These are phyloP conservation scores for Sicus ferrugineus DNA, from an alignment of 2,888 invertebrate species.

Conservation along the genomic window DNA sequence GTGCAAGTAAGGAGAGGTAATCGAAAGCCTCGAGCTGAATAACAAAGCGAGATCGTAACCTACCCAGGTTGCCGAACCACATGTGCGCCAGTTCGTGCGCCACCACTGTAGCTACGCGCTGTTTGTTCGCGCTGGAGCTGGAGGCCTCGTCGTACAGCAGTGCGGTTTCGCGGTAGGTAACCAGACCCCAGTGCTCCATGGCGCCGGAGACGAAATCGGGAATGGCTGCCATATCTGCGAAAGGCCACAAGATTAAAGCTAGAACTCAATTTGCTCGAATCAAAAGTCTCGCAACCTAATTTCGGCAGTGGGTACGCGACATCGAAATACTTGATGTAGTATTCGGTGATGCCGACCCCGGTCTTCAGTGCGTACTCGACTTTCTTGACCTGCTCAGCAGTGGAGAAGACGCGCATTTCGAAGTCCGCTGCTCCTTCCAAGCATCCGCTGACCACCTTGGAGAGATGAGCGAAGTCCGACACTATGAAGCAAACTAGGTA, in stretches of 20 bases:
- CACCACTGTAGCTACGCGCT: slow-evolving; percentile 79
- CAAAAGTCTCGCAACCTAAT: slow-evolving; percentile 69
- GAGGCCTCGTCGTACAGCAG: slow-evolving; percentile 78
- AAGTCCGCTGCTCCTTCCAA: slow-evolving; percentile 69
- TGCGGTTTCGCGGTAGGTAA: slow-evolving; percentile 87
- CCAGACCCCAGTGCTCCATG: slow-evolving; percentile 95
- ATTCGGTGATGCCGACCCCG: slow-evolving; percentile 78
- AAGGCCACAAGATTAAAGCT: neutral
- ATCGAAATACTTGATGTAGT: slow-evolving; percentile 83
- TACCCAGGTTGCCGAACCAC: slow-evolving; percentile 90
- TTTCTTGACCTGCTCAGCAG: slow-evolving; percentile 76
- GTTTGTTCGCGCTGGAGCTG: slow-evolving; percentile 79
- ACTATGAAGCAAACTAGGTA: slow-evolving; percentile 91
- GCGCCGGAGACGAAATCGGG: slow-evolving; percentile 72
- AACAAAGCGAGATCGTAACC: slow-evolving; percentile 29
- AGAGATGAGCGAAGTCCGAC: slow-evolving; percentile 77
- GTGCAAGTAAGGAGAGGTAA: slow-evolving; percentile 49
- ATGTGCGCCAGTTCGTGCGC: slow-evolving; percentile 95
- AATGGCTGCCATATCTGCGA: slow-evolving; percentile 59
- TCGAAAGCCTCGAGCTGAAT: too few species aligned
- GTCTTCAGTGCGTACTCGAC: slow-evolving; percentile 77
- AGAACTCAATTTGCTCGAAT: neutral
- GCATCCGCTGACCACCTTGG: slow-evolving; percentile 66
- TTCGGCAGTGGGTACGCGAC: slow-evolving; percentile 89
- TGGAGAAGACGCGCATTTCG: slow-evolving; percentile 76